Evolutionary conservation across 2,888 invertebrate genomes (phyloP).

Genomic region (Temnothorax ravouxi): DNA sequence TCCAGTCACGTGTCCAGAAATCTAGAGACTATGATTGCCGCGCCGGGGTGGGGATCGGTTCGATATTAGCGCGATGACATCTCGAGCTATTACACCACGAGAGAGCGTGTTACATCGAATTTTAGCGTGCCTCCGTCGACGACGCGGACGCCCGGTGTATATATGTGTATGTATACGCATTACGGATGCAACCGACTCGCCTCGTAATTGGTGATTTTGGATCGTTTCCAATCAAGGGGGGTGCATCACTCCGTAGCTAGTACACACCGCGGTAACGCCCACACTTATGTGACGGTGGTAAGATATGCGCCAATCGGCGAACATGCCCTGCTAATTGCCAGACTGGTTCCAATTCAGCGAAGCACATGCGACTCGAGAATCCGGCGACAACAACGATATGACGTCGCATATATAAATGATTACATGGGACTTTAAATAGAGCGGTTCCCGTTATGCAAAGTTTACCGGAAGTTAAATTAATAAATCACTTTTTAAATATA

Average conservation of each 20-base stretch:
- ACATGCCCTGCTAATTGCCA: slow-evolving; percentile 41
- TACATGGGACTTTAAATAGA: neutral
- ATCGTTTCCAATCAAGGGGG: slow-evolving; percentile 48
- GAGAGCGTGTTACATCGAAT: slow-evolving; percentile 66
- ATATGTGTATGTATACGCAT: neutral
- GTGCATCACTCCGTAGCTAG: slow-evolving; percentile 30
- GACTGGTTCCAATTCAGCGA: slow-evolving; percentile 13
- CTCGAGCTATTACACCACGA: slow-evolving; percentile 59
- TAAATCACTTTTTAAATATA: neutral
- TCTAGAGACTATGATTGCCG: slow-evolving; percentile 40
- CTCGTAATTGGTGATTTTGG: slow-evolving; percentile 57
- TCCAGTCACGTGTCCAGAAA: slow-evolving; percentile 33
- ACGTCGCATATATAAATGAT: neutral
- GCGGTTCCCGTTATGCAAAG: neutral
- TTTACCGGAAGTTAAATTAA: neutral
- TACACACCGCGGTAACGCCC: slow-evolving; percentile 21
- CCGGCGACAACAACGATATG: neutral
- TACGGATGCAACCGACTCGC: slow-evolving; percentile 33
- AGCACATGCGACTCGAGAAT: slow-evolving; percentile 25
- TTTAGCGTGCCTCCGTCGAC: slow-evolving; percentile 41
- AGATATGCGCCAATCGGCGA: slow-evolving; percentile 50
- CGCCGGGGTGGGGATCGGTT: slow-evolving; percentile 62
- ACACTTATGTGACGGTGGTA: slow-evolving; percentile 28
- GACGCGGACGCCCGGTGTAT: slow-evolving; percentile 7
- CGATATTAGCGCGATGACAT: slow-evolving; percentile 76